Conservation (phyloP, 2,113 vertebrate genomes). For the Cromileptes altivelis region DNA sequence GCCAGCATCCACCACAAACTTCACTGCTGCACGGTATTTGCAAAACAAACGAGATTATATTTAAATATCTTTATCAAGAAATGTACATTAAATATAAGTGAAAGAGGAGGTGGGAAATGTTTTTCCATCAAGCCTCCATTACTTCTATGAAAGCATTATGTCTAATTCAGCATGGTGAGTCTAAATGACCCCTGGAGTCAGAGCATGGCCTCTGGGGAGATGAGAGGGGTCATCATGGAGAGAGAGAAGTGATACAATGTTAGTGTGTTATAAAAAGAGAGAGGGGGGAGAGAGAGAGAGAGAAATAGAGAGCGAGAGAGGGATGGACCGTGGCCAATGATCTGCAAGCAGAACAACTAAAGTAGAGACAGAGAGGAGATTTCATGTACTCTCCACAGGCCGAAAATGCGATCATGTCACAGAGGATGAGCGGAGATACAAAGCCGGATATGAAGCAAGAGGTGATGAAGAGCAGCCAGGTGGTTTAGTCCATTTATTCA, state of each 20-base stretch:
- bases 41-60: neutral
- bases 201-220: conserved; percentile 30
- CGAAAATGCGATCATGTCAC: conserved; percentile 20
- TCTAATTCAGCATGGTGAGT: conserved; percentile 7
- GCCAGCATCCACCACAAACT: too few relatives aligned
- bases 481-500: conserved; percentile 39
- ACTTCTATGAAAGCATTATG: neutral
- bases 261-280: conserved; percentile 30
- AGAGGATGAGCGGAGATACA: conserved; percentile 47
- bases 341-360: conserved; percentile 52
- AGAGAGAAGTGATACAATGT: conserved; percentile 37
- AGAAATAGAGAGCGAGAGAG: neutral
- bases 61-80: neutral
- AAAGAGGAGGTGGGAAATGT: neutral
- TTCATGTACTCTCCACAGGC: conserved; percentile 39
- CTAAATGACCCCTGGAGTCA: conserved; percentile 38
- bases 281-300: neutral
- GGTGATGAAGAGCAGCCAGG: conserved; percentile 51
- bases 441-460: conserved; percentile 47
- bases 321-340: conserved; percentile 63
- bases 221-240: conserved; percentile 44
- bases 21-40: neutral
- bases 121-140: conserved; percentile 38
- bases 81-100: neutral
- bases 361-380: conserved; percentile 52